Conservation (phyloP, 2,113 vertebrate genomes). For the Podarcis muralis region DNA sequence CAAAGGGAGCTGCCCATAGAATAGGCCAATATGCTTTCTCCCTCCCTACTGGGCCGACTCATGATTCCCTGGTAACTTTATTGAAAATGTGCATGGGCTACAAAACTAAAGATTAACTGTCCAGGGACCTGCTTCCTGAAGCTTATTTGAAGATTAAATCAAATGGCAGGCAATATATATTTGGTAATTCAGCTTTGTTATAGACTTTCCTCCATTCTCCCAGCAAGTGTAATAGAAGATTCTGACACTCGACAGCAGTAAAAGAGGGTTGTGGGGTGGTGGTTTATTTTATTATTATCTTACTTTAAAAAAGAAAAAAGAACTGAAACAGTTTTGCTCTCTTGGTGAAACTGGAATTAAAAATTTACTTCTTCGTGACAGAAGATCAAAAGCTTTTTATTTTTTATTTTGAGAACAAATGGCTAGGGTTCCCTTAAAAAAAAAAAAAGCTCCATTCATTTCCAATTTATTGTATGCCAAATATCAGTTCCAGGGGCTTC, state of each 20-base stretch:
- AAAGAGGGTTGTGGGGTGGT: slow-evolving; percentile 32
- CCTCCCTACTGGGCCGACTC: slow-evolving; percentile 55
- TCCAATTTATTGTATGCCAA: slow-evolving; percentile 57
- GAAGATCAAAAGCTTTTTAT: slow-evolving; percentile 54
- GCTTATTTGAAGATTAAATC: slow-evolving; percentile 84
- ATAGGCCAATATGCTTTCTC: slow-evolving; percentile 70
- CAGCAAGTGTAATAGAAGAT: slow-evolving; percentile 65
- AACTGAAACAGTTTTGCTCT: slow-evolving; percentile 54
- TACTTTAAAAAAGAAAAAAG: slow-evolving; percentile 34
- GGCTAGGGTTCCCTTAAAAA: slow-evolving; percentile 15
- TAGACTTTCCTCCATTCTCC: slow-evolving; percentile 55
- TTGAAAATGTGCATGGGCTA: slow-evolving; percentile 81
- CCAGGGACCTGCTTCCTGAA: slow-evolving; percentile 78
- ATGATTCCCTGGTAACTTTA: slow-evolving; percentile 80
- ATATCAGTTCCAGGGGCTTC: slow-evolving; percentile 39
- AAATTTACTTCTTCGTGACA: slow-evolving; percentile 65
- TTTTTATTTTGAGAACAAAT: slow-evolving; percentile 56
- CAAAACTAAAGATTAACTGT: slow-evolving; percentile 82
- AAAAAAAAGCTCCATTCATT: slow-evolving; percentile 51
- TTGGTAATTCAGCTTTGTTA: slow-evolving; percentile 77
- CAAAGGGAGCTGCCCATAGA: slow-evolving; percentile 66
- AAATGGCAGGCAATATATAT: slow-evolving; percentile 81
- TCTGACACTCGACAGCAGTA: slow-evolving; percentile 65
- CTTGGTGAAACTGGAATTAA: slow-evolving; percentile 61
- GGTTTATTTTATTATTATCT: neutral